Percentiles rank a stretch among this genome's conserved stretches.
Conservation (phyloP, 1,140 invertebrate species). For the Drosophila ercepeae region DNA sequence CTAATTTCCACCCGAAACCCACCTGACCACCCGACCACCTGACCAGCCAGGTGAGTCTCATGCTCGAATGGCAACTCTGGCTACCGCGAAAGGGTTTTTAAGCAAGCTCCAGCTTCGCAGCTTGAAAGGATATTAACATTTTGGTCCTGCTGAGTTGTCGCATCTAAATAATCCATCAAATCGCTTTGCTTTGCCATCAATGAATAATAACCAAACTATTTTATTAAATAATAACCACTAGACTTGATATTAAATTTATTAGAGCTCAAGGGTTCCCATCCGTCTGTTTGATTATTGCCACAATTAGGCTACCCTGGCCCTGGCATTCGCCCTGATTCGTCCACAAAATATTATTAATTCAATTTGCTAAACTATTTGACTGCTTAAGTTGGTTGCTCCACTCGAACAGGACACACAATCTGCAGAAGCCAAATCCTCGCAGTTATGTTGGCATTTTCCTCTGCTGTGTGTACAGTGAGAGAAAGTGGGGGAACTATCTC, state of each 20-base stretch:
- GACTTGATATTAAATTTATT: too few relatives aligned
- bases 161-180: too few relatives aligned
- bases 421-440: constrained; percentile 15
- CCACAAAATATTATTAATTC: constrained; percentile 70
- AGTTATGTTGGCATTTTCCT: constrained; percentile 1
- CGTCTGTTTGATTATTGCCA: constrained; percentile 47
- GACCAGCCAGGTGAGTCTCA: too few relatives aligned
- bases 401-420: constrained; percentile 39
- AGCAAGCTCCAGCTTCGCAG: too few relatives aligned
- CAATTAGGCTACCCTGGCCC: constrained; percentile 36
- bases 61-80: constrained; percentile 28
- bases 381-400: constrained; percentile 33
- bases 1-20: neutral
- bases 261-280: constrained; percentile 20
- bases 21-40: neutral
- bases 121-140: too few relatives aligned
- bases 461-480: neutral
- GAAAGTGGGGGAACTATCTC: too few relatives aligned
- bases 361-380: constrained; percentile 68
- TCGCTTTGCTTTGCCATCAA: too few relatives aligned
- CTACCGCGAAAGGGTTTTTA: constrained; percentile 16
- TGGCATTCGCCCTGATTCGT: too few relatives aligned
- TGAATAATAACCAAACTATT: too few relatives aligned
- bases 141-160: too few relatives aligned
- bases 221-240: too few relatives aligned